Percentiles rank a stretch among this genome's conserved stretches.
phyloP scores from a whole-genome alignment of 2,888 invertebrate species.

The Hydroisotoma schaefferi region DNA sequence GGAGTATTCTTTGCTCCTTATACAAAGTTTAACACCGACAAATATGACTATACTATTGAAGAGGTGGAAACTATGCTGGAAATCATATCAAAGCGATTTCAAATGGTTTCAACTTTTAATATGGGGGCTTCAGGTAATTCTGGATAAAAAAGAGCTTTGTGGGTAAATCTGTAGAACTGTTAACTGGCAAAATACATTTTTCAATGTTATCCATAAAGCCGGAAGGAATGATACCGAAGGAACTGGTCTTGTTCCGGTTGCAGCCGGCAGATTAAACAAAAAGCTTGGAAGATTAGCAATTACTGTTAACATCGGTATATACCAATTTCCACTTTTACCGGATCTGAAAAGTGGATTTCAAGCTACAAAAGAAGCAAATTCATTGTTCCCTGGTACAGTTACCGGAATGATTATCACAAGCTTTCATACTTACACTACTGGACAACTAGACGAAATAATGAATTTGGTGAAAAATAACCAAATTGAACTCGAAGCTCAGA shows the following conservation, averaged over 20 bases:
- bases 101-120: conserved; percentile 1
- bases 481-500: neutral
- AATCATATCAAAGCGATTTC: neutral
- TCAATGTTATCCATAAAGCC: too few relatives aligned
- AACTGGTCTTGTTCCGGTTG: neutral
- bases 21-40: neutral
- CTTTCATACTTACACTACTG: too few relatives aligned
- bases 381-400: neutral
- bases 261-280: neutral
- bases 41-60: neutral
- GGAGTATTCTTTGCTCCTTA: conserved; percentile 1
- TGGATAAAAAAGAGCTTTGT: too few relatives aligned
- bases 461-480: too few relatives aligned
- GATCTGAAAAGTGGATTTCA: neutral
- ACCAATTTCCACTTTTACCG: neutral
- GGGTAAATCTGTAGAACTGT: too few relatives aligned
- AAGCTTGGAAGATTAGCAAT: neutral
- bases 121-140: neutral
- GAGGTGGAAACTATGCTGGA: neutral
- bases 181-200: too few relatives aligned
- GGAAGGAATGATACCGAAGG: neutral
- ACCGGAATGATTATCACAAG: neutral
- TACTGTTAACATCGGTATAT: neutral
- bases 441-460: too few relatives aligned
- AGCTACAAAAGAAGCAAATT: neutral